Evolutionary conservation across 2,113 vertebrate species (phyloP), one percentile per base, ranked within the genome.

Genomic region (Syngnathus typhle): DNA sequence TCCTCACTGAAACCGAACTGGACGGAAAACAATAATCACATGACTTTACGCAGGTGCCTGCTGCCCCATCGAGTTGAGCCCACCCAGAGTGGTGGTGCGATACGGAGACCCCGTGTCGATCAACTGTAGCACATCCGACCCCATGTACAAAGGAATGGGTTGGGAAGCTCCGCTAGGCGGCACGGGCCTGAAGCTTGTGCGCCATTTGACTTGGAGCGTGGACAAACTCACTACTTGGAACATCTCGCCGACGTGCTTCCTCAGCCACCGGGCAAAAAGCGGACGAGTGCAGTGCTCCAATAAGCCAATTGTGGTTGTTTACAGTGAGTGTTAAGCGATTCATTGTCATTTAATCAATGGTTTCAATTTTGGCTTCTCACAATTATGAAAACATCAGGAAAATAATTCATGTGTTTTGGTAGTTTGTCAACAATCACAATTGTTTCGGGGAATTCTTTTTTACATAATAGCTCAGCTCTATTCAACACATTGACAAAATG

Each of bases 61-160:
- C 68, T 89, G 84, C 86, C 77, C 78, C 39, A 27, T 88, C 70
- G 44, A 84, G 67, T 11, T 88, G 67, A 79, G 16, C 7, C 80
- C 82, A 21, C 11, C 72, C 1, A 80, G 55, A 5, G 70, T 81
- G n/a, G 81, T 75, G 70, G 79, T 88, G 72, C 77, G 6, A 79
- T 58, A 89, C 80, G 90, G 86, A 78, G 78, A 81, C 61, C 21
- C 81, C 7, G 78, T 82, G 13, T 71, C 66, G 12, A 39, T 82
- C 54, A 86, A 80, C 85, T 91, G 90, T 64, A 87, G 47, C 19
- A 10, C 78, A 49, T 32, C 74, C 1, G 37, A 13, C 16, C 27
- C 0, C n/a, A 0, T 16, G n/a, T 12, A 39, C 3, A 0, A 0
- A 0, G 70, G 67, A 21, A 78, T 91, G 2, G 88, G 86, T 44